A percentile compares a stretch with the other conserved stretches of the same genome.
These are phyloP conservation scores for Pomacea maculata DNA, from an alignment of 1,140 invertebrate species.

Conservation along the genomic window DNA sequence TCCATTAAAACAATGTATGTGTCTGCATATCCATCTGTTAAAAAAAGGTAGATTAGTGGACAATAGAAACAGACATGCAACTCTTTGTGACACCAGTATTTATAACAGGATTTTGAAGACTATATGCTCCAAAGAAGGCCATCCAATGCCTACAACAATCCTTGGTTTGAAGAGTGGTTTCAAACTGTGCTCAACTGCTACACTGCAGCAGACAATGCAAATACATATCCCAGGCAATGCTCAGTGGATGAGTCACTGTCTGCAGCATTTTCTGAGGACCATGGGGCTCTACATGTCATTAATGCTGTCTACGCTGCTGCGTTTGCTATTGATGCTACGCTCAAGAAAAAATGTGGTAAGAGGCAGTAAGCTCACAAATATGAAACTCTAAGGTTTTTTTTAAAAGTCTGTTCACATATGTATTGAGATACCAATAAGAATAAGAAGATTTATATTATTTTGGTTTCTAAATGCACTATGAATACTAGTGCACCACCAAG, in stretches of 20 bases:
- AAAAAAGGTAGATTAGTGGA: neutral
- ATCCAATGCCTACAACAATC: conserved; percentile 55
- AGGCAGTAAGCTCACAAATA: neutral
- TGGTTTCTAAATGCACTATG: too few species aligned
- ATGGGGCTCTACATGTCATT: conserved; percentile 52
- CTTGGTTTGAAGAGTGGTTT: conserved; percentile 62
- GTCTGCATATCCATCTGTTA: neutral
- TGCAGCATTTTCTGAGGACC: conserved; percentile 34
- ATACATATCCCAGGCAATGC: conserved; percentile 41
- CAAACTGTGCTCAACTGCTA: conserved; percentile 58
- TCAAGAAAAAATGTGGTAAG: conserved; percentile 51
- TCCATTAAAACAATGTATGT: too few species aligned
- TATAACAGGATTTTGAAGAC: conserved; percentile 43
- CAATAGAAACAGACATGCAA: too few species aligned
- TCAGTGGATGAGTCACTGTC: conserved; percentile 3
- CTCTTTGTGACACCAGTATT: neutral
- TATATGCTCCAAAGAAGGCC: conserved; percentile 50
- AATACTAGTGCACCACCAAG: too few species aligned
- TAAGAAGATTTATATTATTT: too few species aligned
- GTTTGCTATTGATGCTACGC: conserved; percentile 47
- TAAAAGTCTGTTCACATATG: too few species aligned
- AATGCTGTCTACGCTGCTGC: conserved; percentile 57
- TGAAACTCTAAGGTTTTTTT: too few species aligned
- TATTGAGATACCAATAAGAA: too few species aligned
- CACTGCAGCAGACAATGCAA: conserved; percentile 34